phyloP scores from a whole-genome alignment of 2,113 vertebrate genomes.

The Scophthalmus maximus region DNA sequence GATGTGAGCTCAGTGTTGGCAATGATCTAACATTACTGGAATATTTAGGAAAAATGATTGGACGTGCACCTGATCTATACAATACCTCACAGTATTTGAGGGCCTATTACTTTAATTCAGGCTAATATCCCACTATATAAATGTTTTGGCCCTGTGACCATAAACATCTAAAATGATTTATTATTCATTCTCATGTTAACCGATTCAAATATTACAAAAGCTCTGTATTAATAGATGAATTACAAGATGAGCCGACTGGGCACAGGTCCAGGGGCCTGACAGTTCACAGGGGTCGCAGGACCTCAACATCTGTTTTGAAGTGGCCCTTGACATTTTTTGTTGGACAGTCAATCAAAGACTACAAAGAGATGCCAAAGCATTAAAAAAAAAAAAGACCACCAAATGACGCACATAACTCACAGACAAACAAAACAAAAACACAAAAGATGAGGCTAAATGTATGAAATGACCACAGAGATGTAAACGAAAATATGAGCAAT shows the following conservation, averaged over 20 bases:
- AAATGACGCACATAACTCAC: too few species aligned
- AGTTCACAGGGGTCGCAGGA: neutral
- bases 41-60: conserved; percentile 16
- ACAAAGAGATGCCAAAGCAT: too few species aligned
- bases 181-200: too few species aligned
- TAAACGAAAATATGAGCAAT: too few species aligned
- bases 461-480: too few species aligned
- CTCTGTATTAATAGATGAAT: neutral
- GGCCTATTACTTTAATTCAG: neutral
- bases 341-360: neutral
- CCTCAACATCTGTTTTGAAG: too few species aligned
- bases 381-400: too few species aligned
- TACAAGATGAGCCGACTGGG: neutral
- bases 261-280: neutral
- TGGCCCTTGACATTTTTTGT: neutral
- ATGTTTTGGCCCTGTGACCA: neutral
- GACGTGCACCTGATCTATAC: conserved; percentile 12
- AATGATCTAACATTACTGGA: neutral
- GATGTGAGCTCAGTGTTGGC: conserved; percentile 8
- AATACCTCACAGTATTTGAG: conserved; percentile 8
- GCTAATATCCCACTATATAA: neutral
- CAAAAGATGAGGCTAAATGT: too few species aligned
- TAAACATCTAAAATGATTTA: conserved; percentile 4
- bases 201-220: neutral
- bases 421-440: too few species aligned